Evolutionary conservation across 2,797 vertebrate genomes (phyloP).

Genomic region (Hypotaenidia philippensis): DNA sequence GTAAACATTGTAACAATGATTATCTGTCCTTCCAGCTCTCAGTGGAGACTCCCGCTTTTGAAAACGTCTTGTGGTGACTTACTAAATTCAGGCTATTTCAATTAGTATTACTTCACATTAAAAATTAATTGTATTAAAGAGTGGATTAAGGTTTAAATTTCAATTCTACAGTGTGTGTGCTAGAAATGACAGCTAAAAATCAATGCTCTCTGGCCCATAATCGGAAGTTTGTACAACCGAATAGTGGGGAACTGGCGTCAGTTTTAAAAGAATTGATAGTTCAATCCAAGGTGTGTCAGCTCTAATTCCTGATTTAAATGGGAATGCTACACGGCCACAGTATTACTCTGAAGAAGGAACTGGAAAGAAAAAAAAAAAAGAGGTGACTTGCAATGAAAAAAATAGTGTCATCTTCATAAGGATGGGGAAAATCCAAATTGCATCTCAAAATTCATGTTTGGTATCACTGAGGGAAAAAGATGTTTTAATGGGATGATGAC

Average conservation of each 20-base stretch:
- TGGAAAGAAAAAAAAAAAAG: neutral
- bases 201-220: conserved; percentile 82
- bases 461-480: conserved; percentile 42
- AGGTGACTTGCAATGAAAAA: conserved; percentile 44
- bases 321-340: conserved; percentile 21
- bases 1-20: conserved; percentile 87
- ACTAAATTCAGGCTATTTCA: conserved; percentile 92
- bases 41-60: conserved; percentile 88
- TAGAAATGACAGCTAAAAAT: conserved; percentile 90
- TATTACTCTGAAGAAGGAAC: conserved; percentile 33
- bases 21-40: conserved; percentile 90
- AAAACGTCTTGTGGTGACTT: conserved; percentile 89
- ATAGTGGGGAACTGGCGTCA: conserved; percentile 68
- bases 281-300: conserved; percentile 73
- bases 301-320: conserved; percentile 66
- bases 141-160: conserved; percentile 94
- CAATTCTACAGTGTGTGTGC: conserved; percentile 80
- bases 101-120: conserved; percentile 98
- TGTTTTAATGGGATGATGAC: conserved; percentile 55
- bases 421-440: conserved; percentile 49
- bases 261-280: conserved; percentile 76
- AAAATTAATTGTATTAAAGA: conserved; percentile 95
- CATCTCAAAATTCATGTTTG: conserved; percentile 17
- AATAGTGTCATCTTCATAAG: neutral
- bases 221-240: conserved; percentile 62